Evolutionary conservation across 2,888 invertebrate genomes (phyloP).

Genomic region (Podotricha telesiphe): DNA sequence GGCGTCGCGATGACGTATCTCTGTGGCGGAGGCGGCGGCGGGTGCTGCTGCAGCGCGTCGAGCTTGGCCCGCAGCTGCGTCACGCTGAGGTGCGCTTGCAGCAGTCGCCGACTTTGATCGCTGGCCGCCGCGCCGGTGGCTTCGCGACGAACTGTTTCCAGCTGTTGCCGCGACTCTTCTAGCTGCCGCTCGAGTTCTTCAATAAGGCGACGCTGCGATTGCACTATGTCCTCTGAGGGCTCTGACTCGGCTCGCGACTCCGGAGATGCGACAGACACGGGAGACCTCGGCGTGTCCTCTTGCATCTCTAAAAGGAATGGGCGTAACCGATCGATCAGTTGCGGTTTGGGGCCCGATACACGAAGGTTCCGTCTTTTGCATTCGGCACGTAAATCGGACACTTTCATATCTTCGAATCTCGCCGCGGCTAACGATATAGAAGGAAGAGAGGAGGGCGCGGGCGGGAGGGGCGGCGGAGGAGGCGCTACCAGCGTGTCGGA

Average conservation of each 20-base stretch:
- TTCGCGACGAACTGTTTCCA: conserved; percentile 87
- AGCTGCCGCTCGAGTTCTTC: conserved; percentile 93
- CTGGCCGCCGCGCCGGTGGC: conserved; percentile 79
- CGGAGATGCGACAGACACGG: conserved; percentile 68
- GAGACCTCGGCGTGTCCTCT: conserved; percentile 76
- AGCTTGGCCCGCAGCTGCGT: conserved; percentile 84
- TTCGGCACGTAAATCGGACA: conserved; percentile 95
- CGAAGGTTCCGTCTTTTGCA: conserved; percentile 96
- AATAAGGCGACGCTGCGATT: conserved; percentile 92
- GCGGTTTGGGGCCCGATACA: conserved; percentile 98
- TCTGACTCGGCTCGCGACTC: conserved; percentile 66
- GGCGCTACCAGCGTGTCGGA: conserved; percentile 68
- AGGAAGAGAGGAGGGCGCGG: conserved; percentile 77
- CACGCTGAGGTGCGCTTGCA: conserved; percentile 86
- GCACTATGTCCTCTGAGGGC: conserved; percentile 88
- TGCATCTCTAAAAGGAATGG: conserved; percentile 85
- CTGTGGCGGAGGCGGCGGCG: conserved; percentile 81
- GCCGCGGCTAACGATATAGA: conserved; percentile 75
- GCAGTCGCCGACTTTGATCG: conserved; percentile 73
- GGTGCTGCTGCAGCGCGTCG: conserved; percentile 83
- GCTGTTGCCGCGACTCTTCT: conserved; percentile 89
- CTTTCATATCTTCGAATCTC: conserved; percentile 97
- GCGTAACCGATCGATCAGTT: conserved; percentile 94
- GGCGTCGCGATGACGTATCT: conserved; percentile 59
- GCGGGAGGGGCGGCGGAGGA: conserved; percentile 73